phyloP scores from a whole-genome alignment of 2,113 vertebrate genomes.

The Podarcis raffonei region DNA sequence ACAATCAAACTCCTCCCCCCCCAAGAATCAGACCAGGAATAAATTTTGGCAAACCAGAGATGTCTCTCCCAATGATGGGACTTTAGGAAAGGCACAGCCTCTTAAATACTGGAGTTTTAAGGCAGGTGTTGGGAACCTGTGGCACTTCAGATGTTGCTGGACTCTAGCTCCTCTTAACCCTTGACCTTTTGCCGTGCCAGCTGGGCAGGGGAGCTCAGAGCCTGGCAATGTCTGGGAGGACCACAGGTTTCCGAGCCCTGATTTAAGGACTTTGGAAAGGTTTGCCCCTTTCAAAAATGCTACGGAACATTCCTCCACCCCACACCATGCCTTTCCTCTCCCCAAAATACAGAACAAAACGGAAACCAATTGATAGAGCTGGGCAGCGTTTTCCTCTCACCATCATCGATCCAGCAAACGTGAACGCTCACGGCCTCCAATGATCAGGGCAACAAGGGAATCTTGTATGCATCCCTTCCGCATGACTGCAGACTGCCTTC shows the following conservation, averaged over 20 bases:
- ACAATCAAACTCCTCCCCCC: background rate
- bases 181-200: background rate
- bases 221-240: no score
- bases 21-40: background rate
- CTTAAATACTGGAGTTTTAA: background rate
- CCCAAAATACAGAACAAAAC: constrained; percentile 29
- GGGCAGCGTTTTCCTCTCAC: constrained; percentile 30
- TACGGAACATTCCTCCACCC: constrained; percentile 16
- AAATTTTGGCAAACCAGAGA: background rate
- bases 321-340: background rate
- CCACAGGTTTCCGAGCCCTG: no score
- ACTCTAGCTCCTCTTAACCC: no score
- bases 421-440: background rate
- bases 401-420: background rate
- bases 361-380: constrained; percentile 61
- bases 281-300: constrained; percentile 8
- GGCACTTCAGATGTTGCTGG: background rate
- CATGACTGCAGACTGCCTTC: background rate
- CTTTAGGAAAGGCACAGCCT: background rate
- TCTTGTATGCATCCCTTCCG: background rate
- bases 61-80: background rate
- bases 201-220: background rate
- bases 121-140: background rate
- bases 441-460: background rate
- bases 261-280: background rate